phyloP scores from a whole-genome alignment of 2,888 invertebrate species.

The Epinotia nisella region DNA sequence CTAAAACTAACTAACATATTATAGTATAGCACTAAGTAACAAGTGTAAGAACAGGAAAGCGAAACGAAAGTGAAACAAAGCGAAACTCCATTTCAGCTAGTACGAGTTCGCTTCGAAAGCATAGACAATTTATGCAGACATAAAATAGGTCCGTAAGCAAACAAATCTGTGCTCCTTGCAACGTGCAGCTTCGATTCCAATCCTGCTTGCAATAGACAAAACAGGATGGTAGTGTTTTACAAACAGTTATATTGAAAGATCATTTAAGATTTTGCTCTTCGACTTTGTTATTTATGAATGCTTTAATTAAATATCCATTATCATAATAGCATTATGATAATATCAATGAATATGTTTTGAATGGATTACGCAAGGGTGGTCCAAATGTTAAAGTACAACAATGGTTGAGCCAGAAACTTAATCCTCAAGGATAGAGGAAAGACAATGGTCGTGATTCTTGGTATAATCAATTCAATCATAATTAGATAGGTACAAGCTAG shows the following conservation, averaged over 20 bases:
- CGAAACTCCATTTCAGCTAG: slow-evolving; percentile 23
- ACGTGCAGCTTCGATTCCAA: not conserved
- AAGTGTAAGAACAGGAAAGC: slow-evolving; percentile 20
- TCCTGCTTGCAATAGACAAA: not conserved
- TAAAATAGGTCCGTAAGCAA: slow-evolving; percentile 7
- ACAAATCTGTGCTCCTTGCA: not conserved
- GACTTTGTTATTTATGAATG: slow-evolving; percentile 11
- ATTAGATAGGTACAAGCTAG: slow-evolving; percentile 26
- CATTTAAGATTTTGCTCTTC: not conserved
- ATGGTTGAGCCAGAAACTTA: slow-evolving; percentile 33
- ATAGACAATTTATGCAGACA: slow-evolving; percentile 22
- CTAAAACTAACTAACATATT: not conserved
- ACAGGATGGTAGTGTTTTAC: not conserved
- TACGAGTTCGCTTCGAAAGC: slow-evolving; percentile 6
- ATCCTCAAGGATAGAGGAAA: slow-evolving; percentile 42
- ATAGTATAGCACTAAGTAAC: not conserved
- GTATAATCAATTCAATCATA: slow-evolving; percentile 19
- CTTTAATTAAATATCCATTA: slow-evolving; percentile 27
- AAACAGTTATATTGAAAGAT: not conserved
- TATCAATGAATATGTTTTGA: slow-evolving; percentile 20
- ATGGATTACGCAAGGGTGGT: slow-evolving; percentile 42
- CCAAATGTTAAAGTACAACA: slow-evolving; percentile 32
- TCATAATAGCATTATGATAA: slow-evolving; percentile 30
- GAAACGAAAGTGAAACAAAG: slow-evolving; percentile 35
- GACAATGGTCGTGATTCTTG: slow-evolving; percentile 31